phyloP scores from a whole-genome alignment of 2,888 invertebrate species.

The Heliothis peltigera region DNA sequence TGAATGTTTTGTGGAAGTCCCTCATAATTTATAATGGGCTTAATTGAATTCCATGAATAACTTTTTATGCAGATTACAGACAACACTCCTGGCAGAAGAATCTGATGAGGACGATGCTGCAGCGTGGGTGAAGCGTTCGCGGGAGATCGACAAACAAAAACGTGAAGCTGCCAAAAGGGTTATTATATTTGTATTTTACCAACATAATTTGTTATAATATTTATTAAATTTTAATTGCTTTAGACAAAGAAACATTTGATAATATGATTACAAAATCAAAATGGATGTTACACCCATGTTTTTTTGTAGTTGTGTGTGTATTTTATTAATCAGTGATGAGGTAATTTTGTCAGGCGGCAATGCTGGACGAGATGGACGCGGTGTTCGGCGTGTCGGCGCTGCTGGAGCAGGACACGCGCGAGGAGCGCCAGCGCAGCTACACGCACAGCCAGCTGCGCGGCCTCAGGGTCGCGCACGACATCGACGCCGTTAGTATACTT shows the following conservation, averaged over 20 bases:
- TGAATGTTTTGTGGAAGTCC: no score
- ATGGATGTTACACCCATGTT: no score
- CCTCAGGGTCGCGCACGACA: slow-evolving; percentile 92
- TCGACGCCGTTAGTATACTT: slow-evolving; percentile 66
- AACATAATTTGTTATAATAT: not conserved
- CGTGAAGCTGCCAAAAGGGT: slow-evolving; percentile 95
- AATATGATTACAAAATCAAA: no score
- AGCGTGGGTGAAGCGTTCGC: slow-evolving; percentile 95
- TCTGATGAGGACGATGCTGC: slow-evolving; percentile 93
- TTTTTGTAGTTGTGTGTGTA: no score
- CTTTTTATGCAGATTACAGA: slow-evolving; percentile 73
- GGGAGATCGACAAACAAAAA: slow-evolving; percentile 94
- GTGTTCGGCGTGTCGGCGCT: slow-evolving; percentile 97
- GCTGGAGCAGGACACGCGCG: slow-evolving; percentile 93
- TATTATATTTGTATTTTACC: no score
- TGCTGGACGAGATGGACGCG: slow-evolving; percentile 98
- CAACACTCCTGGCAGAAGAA: slow-evolving; percentile 90
- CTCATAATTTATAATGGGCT: no score
- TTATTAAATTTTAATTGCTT: no score
- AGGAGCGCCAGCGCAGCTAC: slow-evolving; percentile 91
- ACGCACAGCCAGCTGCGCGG: slow-evolving; percentile 94
- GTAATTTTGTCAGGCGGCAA: no score
- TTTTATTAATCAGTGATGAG: no score
- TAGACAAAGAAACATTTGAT: no score
- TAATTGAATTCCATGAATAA: not conserved